Evolutionary conservation across 1,140 invertebrate genomes (phyloP), one percentile per base, ranked within the genome.

Genomic region (Cheumatopsyche charites): DNA sequence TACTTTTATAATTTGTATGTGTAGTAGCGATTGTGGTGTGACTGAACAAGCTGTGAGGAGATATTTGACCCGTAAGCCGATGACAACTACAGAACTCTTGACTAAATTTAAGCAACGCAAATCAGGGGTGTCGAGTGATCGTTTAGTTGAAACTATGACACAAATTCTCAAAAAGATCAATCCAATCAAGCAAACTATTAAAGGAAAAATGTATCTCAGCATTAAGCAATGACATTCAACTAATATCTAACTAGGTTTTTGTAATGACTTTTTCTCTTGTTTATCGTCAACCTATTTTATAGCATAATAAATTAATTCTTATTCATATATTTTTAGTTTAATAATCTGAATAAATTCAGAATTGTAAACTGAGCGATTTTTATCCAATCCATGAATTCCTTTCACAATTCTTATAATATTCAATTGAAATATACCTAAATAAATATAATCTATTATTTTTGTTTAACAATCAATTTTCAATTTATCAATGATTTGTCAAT

Each of bases 31-130:
- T 78, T 94, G 93, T 77, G 94, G 94, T 19, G 94, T 97, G 15
- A 95, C 93, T 1, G 96, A 98, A 82, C 96, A 98, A 77, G 92
- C 94, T 0, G 95, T 99, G 4, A 86, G 95, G 17, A 87, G 96
- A 15, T 99, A 98, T 81, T 84, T 99, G 15, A 92, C 93, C 78
- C 87, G 97, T 0, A 98, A 98, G 79, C 96, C 96, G 1, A 97
- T 98, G 91, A 98, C 96, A 0, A 93, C 96, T 0, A 97, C 94
- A 0, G 96, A 98, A 80, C 82, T 98, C 13, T 80, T 98, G 5
- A 93, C 96, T 49, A 98, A 98, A 83, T 97, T 98, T 83, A 97
- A 96, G 80, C 93, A 92, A 19, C 97, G 97, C 80, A 95, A 96
- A 77, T 94, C 93, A n/a, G 94, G 94, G 11, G 86, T 97, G 29